Evolutionary conservation across 1,140 invertebrate species (phyloP), one percentile per base, ranked within the genome.

Genomic region (Hyles vespertilio): DNA sequence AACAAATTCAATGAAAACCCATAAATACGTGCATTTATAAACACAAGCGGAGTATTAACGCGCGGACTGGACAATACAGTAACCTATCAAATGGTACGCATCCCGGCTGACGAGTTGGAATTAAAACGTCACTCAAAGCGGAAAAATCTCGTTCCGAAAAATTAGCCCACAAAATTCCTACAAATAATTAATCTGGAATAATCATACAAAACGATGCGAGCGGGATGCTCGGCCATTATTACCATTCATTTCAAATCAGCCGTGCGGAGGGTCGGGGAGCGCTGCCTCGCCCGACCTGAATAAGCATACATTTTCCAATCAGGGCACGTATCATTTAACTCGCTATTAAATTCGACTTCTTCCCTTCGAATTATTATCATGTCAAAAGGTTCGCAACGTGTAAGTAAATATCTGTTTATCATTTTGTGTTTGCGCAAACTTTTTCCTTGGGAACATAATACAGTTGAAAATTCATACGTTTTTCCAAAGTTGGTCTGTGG

Each of bases 141-240:
- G 84, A 87, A 89, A 85, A 87, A 89, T 84, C 79, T 70, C 76
- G 72, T 87, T 89, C 86, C 86, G 76, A 87, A 86, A 89, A 89
- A 89, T 89, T 89, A 87, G 81, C 82, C 80, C 86, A 74, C 79
- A 66, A 77, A 89, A 89, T 88, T 89, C 86, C 80, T 77, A 87
- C 86, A 87, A 89, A 89, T 87, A 89, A 89, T 89, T 87, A 89
- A 87, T 89, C 84, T 85, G 81, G 86, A 89, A 89, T 88, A 89
- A 89, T 89, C 84, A 89, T 89, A 89, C 82, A 86, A 87, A 89
- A 89, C 86, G 86, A 89, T 84, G 82, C 77, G 81, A 85, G 75
- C 76, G 81, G 82, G 81, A 86, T 84, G 79, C 81, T 70, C 74
- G 72, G 77, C 67, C 84, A 88, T 88, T 88, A 88, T 88, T 88